Base-by-base conservation (phyloP, 2,113 vertebrate species). In the Ornithorhynchus anatinus region DNA sequence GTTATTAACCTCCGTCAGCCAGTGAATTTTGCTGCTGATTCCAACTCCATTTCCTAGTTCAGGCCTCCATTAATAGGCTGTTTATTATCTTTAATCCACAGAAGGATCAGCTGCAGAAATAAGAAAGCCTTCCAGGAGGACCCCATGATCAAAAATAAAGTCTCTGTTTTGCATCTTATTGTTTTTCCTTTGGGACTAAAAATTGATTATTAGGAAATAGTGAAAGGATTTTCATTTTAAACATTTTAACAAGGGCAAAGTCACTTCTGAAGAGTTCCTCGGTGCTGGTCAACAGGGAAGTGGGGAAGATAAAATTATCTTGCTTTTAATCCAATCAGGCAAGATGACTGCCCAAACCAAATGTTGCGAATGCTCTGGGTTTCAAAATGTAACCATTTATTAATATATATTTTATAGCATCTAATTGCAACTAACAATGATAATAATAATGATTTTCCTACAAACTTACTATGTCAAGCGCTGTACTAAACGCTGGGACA, bases 1-100 rank as follows among this genome's bases (percentile, higher is more conserved):
- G 96, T 99, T 97, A 99, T 99, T 99, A 99, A 99, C 97, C 97
- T 94, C 75, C 57, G 10, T 48, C 94, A 93, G 93, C 92, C 92
- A 58, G 88, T 31, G 88, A 77, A 84, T 89, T 87, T 38, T 57
- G 87, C 89, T 42, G 89, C 85, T 52, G 84, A 86, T 88, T 88
- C 90, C 81, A 88, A 89, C 91, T 92, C 92, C 89, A 92, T 94
- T 88, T 92, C 85, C 89, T 77, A 74, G 90, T 91, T 92, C 91
- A 92, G 90, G 91, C 89, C 90, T 92, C 91, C 88, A 93, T 93
- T 93, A 94, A 93, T 86, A 86, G 92, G 92, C 91, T 94, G 93
- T 93, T 94, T 92, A 94, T 94, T 88, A 92, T 89, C 92, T 88
- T 73, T 94, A 94, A 94, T 94, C 93, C 89, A 65, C 82, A 14